A percentile compares a stretch with the other conserved stretches of the same genome.
phyloP scores from a whole-genome alignment of 1,140 invertebrate genomes.

The Achatina immaculata region DNA sequence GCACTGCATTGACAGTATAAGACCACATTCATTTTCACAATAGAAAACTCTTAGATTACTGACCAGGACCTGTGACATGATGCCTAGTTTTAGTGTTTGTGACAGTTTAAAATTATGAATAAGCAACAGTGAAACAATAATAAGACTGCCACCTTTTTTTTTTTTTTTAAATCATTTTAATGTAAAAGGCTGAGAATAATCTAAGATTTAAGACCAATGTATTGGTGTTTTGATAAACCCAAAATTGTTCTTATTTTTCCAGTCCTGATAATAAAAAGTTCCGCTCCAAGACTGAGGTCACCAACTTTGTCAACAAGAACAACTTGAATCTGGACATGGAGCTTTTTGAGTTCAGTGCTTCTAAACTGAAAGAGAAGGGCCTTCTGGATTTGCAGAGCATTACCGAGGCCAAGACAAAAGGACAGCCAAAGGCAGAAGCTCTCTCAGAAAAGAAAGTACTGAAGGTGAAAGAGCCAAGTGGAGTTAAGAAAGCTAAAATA shows the following conservation, averaged over 20 bases:
- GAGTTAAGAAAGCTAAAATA: constrained; percentile 26
- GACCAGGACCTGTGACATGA: too few species aligned
- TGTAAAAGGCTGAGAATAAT: too few species aligned
- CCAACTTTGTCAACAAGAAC: neutral
- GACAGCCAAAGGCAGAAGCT: neutral
- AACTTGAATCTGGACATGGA: constrained; percentile 7
- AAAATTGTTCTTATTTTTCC: neutral
- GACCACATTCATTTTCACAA: too few species aligned
- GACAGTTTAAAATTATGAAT: too few species aligned
- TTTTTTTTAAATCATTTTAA: too few species aligned
- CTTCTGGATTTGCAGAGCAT: neutral
- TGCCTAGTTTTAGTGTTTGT: too few species aligned
- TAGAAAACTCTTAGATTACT: too few species aligned
- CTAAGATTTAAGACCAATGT: too few species aligned
- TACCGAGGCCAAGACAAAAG: neutral
- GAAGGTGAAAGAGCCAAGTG: constrained; percentile 7
- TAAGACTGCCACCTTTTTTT: too few species aligned
- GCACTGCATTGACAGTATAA: too few species aligned
- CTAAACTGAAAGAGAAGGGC: constrained; percentile 18
- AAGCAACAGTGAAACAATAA: too few species aligned
- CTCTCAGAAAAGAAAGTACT: neutral
- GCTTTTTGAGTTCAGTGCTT: constrained; percentile 16
- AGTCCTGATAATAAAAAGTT: constrained; percentile 33
- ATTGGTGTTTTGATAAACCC: too few species aligned
- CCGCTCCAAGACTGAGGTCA: constrained; percentile 19